Conservation (phyloP, 2,113 vertebrate genomes). For the Circaetus cinerascens region DNA sequence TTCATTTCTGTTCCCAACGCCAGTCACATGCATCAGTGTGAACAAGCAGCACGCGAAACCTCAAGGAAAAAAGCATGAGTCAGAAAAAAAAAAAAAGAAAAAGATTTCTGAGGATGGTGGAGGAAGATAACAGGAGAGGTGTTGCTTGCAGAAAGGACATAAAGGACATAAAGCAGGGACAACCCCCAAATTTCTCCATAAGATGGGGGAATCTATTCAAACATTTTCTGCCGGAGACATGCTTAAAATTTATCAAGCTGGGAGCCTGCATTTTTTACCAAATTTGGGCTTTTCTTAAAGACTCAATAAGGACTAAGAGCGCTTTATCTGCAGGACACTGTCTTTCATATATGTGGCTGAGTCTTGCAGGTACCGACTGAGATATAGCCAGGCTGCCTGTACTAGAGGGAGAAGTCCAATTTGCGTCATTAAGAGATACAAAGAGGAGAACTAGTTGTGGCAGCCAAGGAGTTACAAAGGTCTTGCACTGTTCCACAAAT, state of each 20-base stretch:
- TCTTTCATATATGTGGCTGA: not conserved
- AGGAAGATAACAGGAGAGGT: not conserved
- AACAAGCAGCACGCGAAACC: not conserved
- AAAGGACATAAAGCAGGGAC: not conserved
- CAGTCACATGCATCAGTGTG: not conserved
- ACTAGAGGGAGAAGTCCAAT: not conserved
- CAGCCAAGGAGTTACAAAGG: not conserved
- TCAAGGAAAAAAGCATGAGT: not conserved
- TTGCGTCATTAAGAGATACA: not conserved
- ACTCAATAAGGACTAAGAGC: not conserved
- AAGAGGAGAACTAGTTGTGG: not conserved
- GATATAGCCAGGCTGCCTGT: not conserved
- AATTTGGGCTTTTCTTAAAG: not conserved
- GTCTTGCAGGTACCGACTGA: not conserved
- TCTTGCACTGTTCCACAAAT: not conserved
- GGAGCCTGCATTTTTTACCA: not conserved
- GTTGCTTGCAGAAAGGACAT: not conserved
- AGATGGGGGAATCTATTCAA: not conserved
- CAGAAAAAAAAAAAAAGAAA: not conserved
- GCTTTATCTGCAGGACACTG: not conserved
- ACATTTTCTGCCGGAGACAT: not conserved
- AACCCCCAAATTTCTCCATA: not conserved
- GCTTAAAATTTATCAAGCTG: not conserved
- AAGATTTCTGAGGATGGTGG: not conserved
- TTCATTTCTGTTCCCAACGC: not conserved